Conservation (phyloP, 2,888 invertebrate species). For the Noctuana brunneofusca region DNA sequence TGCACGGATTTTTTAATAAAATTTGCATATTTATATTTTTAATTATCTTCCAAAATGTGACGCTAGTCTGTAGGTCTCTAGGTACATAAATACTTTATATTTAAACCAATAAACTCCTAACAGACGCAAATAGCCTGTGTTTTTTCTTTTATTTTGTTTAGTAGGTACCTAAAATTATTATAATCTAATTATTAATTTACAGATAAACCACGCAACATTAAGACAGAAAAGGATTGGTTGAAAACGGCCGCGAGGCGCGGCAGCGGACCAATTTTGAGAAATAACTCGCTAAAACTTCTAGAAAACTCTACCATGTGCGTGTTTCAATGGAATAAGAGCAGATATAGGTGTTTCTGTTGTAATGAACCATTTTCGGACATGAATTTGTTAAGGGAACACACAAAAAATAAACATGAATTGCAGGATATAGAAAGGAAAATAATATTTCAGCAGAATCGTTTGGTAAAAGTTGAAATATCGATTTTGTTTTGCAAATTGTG, state of each 20-base stretch:
- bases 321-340: conserved; percentile 71
- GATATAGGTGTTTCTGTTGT: conserved; percentile 70
- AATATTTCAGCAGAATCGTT: conserved; percentile 62
- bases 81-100: too few species aligned
- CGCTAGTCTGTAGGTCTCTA: too few species aligned
- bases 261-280: conserved; percentile 55
- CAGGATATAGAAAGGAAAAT: conserved; percentile 64
- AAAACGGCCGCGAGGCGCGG: conserved; percentile 59
- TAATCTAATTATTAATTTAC: conserved; percentile 11
- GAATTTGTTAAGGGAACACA: conserved; percentile 55
- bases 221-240: conserved; percentile 39
- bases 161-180: too few species aligned
- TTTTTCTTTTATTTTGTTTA: too few species aligned
- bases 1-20: too few species aligned
- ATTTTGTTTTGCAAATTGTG: conserved; percentile 62
- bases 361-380: conserved; percentile 65
- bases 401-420: conserved; percentile 48
- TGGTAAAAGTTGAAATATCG: conserved; percentile 70
- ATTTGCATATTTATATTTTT: too few species aligned
- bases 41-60: too few species aligned
- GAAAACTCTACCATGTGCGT: conserved; percentile 64
- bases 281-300: conserved; percentile 79
- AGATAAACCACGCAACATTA: conserved; percentile 25
- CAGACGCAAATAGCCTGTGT: too few species aligned
- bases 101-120: too few species aligned